These are phyloP conservation scores for Octopus bimaculoides DNA, from an alignment of 1,140 invertebrate species.

Conservation along the genomic window DNA sequence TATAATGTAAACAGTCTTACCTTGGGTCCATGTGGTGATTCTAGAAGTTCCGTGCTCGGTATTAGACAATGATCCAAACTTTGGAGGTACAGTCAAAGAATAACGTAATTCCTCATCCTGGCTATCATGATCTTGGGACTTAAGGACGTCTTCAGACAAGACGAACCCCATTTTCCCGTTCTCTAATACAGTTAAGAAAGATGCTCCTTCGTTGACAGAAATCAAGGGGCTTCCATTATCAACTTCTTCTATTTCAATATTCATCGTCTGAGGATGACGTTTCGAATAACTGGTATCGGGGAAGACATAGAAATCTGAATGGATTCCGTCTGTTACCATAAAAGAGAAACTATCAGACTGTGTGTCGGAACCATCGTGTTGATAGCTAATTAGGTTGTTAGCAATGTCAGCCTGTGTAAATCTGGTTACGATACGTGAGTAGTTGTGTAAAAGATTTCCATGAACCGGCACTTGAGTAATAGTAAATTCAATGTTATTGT, in stretches of 20 bases:
- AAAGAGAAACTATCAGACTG: conserved; percentile 54
- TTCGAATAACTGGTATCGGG: conserved; percentile 44
- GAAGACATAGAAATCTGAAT: conserved; percentile 54
- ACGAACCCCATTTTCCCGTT: conserved; percentile 41
- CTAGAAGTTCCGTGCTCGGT: conserved; percentile 31
- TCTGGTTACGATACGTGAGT: conserved; percentile 36
- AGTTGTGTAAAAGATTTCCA: conserved; percentile 52
- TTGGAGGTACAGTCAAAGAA: conserved; percentile 43
- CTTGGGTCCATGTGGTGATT: conserved; percentile 55
- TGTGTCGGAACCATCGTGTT: conserved; percentile 57
- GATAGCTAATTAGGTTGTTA: conserved; percentile 53
- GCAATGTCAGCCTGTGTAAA: conserved; percentile 54
- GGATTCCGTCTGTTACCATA: conserved; percentile 55
- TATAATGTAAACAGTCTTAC: conserved; percentile 37
- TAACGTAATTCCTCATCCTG: conserved; percentile 40
- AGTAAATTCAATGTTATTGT: conserved; percentile 47
- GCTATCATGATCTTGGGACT: conserved; percentile 54
- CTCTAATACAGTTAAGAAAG: conserved; percentile 34
- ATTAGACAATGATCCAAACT: conserved; percentile 52
- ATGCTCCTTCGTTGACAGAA: conserved; percentile 45
- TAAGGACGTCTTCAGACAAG: conserved; percentile 43
- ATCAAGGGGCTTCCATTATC: conserved; percentile 53
- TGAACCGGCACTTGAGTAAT: conserved; percentile 54
- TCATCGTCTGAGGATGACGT: conserved; percentile 46
- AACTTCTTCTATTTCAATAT: conserved; percentile 53